A percentile compares a stretch with the other conserved stretches of the same genome.
Conservation (phyloP, 2,797 vertebrate species). For the Hippopotamyrus pictus region DNA sequence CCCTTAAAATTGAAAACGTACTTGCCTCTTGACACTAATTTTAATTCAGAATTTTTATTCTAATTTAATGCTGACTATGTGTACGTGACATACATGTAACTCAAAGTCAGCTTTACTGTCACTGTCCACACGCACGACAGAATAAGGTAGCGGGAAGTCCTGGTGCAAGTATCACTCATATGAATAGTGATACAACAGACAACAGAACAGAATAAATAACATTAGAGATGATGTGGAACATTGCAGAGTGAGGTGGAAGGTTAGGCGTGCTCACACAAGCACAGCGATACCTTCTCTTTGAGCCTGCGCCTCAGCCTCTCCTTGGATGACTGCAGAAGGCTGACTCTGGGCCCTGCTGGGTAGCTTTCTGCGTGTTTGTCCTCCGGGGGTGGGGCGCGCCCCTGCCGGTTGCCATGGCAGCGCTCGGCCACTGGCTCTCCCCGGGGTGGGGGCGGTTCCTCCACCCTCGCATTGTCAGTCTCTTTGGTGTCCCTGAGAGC, state of each 20-base stretch:
- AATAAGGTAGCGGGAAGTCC: neutral
- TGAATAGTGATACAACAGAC: neutral
- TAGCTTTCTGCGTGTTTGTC: constrained; percentile 52
- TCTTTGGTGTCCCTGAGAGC: constrained; percentile 74
- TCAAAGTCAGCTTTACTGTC: neutral
- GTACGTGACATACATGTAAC: neutral
- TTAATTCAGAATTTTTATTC: neutral
- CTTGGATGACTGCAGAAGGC: constrained; percentile 90
- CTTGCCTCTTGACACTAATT: neutral
- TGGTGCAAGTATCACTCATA: neutral
- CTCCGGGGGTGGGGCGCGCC: constrained; percentile 31
- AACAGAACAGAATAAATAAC: neutral
- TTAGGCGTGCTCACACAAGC: neutral
- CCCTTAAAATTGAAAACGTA: neutral
- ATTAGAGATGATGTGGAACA: neutral
- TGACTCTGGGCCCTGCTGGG: constrained; percentile 73
- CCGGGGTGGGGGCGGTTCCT: constrained; percentile 47
- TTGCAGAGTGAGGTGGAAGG: neutral
- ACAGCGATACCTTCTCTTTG: constrained; percentile 85
- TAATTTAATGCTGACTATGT: neutral
- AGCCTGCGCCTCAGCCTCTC: constrained; percentile 88
- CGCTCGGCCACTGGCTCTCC: constrained; percentile 35
- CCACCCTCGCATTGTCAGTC: constrained; percentile 70
- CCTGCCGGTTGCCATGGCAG: constrained; percentile 20
- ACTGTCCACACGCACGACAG: neutral